Conservation (phyloP, 1,140 invertebrate species). For the Scaptomyza hsui region DNA sequence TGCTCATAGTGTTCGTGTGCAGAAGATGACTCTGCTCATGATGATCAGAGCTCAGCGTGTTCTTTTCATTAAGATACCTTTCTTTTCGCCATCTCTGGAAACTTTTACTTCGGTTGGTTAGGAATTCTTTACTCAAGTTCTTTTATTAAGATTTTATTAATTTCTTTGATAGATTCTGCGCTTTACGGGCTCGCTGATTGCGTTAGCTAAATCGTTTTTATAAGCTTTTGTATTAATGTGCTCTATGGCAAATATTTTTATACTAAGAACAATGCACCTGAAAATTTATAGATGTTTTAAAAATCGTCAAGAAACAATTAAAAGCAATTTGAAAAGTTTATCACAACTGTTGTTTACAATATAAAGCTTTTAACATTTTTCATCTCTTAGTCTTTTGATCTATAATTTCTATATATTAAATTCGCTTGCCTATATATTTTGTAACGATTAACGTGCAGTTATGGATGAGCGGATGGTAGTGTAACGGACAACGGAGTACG, state of each 20-base stretch:
- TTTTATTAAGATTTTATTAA: too few species aligned
- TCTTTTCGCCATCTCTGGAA: slow-evolving; percentile 73
- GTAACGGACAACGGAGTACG: too few species aligned
- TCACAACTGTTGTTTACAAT: too few species aligned
- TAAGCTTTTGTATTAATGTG: slow-evolving; percentile 19
- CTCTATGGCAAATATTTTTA: too few species aligned
- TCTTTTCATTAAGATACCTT: slow-evolving; percentile 70
- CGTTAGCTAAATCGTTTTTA: slow-evolving; percentile 68
- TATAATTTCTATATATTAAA: slow-evolving; percentile 23
- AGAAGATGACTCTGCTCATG: slow-evolving; percentile 71
- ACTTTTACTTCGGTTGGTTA: slow-evolving; percentile 70
- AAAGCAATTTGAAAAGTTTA: too few species aligned
- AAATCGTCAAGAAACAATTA: too few species aligned
- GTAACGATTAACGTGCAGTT: too few species aligned
- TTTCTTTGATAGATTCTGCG: slow-evolving; percentile 59
- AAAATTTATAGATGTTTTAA: too few species aligned
- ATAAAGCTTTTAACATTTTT: too few species aligned
- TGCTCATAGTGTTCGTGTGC: slow-evolving; percentile 56
- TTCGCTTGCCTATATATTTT: not conserved
- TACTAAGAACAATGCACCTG: too few species aligned
- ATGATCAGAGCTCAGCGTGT: slow-evolving; percentile 62
- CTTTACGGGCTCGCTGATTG: slow-evolving; percentile 76
- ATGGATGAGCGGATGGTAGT: too few species aligned
- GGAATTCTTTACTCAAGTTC: not conserved
- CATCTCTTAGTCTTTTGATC: too few species aligned